Conservation (phyloP, 64 coral and sea anemone species). For the Pocillopora damicornis region DNA sequence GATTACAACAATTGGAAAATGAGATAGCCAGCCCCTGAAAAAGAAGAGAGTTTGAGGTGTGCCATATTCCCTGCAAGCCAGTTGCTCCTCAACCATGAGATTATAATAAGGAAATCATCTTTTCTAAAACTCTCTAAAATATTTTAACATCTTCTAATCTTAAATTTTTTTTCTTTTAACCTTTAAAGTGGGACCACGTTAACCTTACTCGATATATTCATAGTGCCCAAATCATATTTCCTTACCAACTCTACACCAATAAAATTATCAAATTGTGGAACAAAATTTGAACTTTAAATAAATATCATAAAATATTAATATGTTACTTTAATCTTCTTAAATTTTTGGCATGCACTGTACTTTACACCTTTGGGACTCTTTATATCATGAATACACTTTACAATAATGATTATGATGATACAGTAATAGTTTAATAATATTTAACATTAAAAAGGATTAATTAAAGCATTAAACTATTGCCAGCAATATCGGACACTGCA, state of each 20-base stretch:
- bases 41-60: too few species aligned
- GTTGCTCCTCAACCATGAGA: background rate
- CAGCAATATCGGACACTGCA: constrained; percentile 27
- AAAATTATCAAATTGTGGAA: background rate
- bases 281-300: constrained; percentile 54
- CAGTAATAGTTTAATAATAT: background rate
- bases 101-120: background rate
- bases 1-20: too few species aligned
- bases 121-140: background rate
- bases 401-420: background rate
- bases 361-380: constrained; percentile 41
- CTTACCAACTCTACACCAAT: background rate
- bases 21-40: too few species aligned
- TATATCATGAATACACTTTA: constrained; percentile 28
- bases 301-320: constrained; percentile 53
- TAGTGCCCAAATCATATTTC: background rate
- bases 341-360: constrained; percentile 42
- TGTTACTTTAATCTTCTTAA: constrained; percentile 48
- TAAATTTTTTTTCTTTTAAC: background rate
- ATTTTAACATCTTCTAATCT: background rate
- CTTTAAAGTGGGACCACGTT: background rate
- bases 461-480: constrained; percentile 38
- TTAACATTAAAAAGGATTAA: constrained; percentile 32
- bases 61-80: background rate
- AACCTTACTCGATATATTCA: background rate